Percentiles rank a stretch among this genome's conserved stretches.
These are phyloP conservation scores for Harpagifer antarcticus DNA, from an alignment of 2,797 vertebrate species.

Conservation along the genomic window DNA sequence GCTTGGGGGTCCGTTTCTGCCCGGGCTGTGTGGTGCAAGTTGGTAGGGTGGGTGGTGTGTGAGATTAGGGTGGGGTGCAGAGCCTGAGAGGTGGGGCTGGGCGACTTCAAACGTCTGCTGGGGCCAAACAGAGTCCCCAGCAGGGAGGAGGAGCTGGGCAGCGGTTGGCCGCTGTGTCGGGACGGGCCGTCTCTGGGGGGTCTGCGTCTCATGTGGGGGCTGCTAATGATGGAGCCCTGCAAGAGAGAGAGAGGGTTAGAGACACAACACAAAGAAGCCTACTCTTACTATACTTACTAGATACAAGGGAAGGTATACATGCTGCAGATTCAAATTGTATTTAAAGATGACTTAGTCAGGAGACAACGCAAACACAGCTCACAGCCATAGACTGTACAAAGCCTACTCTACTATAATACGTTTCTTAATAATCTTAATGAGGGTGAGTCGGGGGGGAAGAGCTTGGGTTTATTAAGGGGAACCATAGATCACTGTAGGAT, in stretches of 20 bases:
- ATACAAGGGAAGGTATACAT: background rate
- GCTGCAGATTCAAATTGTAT: constrained; percentile 1
- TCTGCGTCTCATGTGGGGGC: constrained; percentile 94
- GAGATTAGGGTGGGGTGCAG: constrained; percentile 88
- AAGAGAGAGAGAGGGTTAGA: constrained; percentile 65
- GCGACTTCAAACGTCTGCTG: constrained; percentile 90
- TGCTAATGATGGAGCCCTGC: constrained; percentile 99
- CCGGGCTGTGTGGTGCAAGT: constrained; percentile 87
- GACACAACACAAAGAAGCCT: background rate
- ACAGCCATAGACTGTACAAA: too few relatives aligned
- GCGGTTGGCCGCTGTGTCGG: constrained; percentile 86
- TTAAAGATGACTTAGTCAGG: too few relatives aligned
- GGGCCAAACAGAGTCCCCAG: constrained; percentile 94
- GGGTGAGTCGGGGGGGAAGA: too few relatives aligned
- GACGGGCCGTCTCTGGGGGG: constrained; percentile 93
- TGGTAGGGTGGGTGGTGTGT: constrained; percentile 83
- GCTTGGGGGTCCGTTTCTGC: constrained; percentile 76
- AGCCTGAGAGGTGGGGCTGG: constrained; percentile 83
- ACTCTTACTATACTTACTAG: too few relatives aligned
- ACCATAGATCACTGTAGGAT: too few relatives aligned
- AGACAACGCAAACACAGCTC: too few relatives aligned
- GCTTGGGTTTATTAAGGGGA: too few relatives aligned
- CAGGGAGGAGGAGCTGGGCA: constrained; percentile 94
- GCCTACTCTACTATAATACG: too few relatives aligned
- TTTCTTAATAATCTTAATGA: too few relatives aligned